phyloP scores from a whole-genome alignment of 2,797 vertebrate genomes.

The Chaenodraco wilsoni region DNA sequence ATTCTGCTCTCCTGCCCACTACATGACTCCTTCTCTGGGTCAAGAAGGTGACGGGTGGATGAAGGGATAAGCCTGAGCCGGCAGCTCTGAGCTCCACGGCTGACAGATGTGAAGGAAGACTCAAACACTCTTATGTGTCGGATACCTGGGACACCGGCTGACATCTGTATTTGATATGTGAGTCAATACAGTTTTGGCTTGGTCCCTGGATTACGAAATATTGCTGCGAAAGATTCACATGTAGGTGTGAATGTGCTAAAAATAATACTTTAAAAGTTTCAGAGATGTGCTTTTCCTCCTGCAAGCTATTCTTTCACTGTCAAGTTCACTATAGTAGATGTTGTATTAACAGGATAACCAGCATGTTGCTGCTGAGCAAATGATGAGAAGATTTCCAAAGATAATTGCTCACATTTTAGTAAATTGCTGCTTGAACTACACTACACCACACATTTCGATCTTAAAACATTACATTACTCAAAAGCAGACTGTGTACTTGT shows the following conservation, averaged over 20 bases:
- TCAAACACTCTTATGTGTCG: not conserved
- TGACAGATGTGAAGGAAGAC: slow-evolving; percentile 12
- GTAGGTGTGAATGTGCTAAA: slow-evolving; percentile 32
- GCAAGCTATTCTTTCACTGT: not conserved
- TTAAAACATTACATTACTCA: not conserved
- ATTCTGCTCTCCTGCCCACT: slow-evolving; percentile 1
- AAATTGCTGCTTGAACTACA: not conserved
- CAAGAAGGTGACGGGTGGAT: not conserved
- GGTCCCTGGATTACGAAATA: slow-evolving; percentile 18
- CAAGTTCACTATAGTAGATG: not conserved
- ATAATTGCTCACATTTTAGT: not conserved
- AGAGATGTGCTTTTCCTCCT: not conserved
- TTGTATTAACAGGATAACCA: not conserved
- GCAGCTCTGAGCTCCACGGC: slow-evolving; percentile 3
- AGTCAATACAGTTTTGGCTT: slow-evolving; percentile 15
- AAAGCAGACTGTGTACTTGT: not conserved
- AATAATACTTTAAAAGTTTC: slow-evolving; percentile 23
- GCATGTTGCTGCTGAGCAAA: not conserved
- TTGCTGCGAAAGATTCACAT: slow-evolving; percentile 25
- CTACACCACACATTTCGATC: not conserved
- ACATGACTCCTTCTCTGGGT: slow-evolving; percentile 7
- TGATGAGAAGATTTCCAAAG: not conserved
- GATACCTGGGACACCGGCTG: not conserved
- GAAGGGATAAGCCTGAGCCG: not conserved
- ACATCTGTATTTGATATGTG: slow-evolving; percentile 22